Evolutionary conservation across 1,140 invertebrate genomes (phyloP).

Genomic region (Drosophila obscura): DNA sequence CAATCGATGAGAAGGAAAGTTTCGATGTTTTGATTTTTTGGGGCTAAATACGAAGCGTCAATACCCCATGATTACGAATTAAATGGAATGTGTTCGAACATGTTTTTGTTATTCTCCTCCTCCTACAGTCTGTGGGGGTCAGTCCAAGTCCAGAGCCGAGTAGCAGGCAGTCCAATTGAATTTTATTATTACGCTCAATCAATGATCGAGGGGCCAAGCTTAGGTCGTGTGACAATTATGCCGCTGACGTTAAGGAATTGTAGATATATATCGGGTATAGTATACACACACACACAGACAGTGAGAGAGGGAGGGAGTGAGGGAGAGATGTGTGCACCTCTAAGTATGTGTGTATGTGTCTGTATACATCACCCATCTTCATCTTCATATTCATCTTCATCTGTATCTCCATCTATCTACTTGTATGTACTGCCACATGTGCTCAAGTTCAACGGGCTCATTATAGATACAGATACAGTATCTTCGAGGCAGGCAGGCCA

Average conservation of each 20-base stretch:
- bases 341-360: conserved; percentile 1
- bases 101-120: conserved; percentile 6
- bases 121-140: conserved; percentile 37
- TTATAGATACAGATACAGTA: conserved; percentile 54
- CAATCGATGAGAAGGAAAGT: too few species aligned
- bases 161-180: conserved; percentile 73
- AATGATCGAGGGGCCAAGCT: conserved; percentile 79
- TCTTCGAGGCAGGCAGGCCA: not conserved
- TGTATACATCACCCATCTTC: conserved; percentile 2
- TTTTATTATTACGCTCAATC: conserved; percentile 83
- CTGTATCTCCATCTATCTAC: not conserved
- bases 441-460: conserved; percentile 69
- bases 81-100: conserved; percentile 63
- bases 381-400: conserved; percentile 3
- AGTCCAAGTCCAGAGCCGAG: conserved; percentile 41
- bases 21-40: too few species aligned
- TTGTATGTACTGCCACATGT: conserved; percentile 15
- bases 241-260: conserved; percentile 78
- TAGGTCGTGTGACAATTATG: conserved; percentile 83
- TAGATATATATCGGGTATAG: conserved; percentile 36
- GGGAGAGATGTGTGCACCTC: too few species aligned
- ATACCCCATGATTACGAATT: conserved; percentile 47
- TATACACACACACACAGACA: conserved; percentile 9
- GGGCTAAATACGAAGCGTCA: conserved; percentile 9
- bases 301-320: too few species aligned